Percentiles rank a stretch among this genome's conserved stretches.
phyloP scores from a whole-genome alignment of 2,797 vertebrate species.

The Urocyon cinereoargenteus region DNA sequence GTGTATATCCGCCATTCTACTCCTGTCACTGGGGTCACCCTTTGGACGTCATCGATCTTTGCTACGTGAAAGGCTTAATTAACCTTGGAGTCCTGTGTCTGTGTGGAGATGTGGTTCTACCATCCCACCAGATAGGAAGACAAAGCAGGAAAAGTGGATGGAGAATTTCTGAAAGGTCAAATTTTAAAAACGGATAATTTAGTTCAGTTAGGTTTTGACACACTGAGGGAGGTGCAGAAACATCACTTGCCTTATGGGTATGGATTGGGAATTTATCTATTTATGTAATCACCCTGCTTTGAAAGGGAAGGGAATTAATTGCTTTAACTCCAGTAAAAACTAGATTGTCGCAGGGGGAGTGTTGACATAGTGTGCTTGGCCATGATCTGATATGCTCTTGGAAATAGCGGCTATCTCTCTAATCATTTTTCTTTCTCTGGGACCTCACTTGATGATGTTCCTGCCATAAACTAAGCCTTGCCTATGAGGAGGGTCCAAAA shows the following conservation, averaged over 20 bases:
- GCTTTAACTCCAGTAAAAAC: slow-evolving; percentile 73
- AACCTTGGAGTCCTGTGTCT: neutral
- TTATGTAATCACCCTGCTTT: slow-evolving; percentile 73
- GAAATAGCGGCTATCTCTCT: slow-evolving; percentile 38
- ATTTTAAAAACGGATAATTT: neutral
- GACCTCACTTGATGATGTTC: slow-evolving; percentile 54
- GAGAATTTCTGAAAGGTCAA: neutral
- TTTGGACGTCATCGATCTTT: neutral
- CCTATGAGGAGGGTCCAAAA: slow-evolving; percentile 48
- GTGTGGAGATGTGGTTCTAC: neutral
- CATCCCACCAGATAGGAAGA: neutral
- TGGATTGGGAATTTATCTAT: slow-evolving; percentile 67
- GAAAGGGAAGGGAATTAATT: slow-evolving; percentile 71
- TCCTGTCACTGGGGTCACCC: neutral
- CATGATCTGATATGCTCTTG: slow-evolving; percentile 56
- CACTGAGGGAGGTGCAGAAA: neutral
- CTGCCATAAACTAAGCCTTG: slow-evolving; percentile 46
- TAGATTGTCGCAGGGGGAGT: neutral
- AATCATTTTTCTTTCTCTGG: slow-evolving; percentile 54
- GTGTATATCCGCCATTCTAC: neutral
- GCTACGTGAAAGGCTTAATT: neutral
- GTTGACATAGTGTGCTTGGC: slow-evolving; percentile 56
- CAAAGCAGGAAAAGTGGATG: neutral
- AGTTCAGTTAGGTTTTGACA: neutral
- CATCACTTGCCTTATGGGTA: slow-evolving; percentile 16